A percentile compares a stretch with the other conserved stretches of the same genome.
phyloP scores from a whole-genome alignment of 1,140 invertebrate species.

The Hyles vespertilio region DNA sequence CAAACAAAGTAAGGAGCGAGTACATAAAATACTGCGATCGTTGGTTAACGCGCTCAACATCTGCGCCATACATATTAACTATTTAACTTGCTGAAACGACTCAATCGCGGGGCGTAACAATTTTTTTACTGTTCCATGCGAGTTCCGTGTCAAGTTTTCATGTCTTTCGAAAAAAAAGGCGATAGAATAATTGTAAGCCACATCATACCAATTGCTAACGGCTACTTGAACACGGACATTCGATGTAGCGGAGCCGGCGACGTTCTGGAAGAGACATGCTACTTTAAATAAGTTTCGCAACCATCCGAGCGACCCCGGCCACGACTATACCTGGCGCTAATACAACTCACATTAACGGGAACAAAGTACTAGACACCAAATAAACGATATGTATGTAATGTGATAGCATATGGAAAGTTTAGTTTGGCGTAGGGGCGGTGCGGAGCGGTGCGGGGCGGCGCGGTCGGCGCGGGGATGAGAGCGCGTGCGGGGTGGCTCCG shows the following conservation, averaged over 20 bases:
- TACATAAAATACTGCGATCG: too few relatives aligned
- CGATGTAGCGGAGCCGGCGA: too few relatives aligned
- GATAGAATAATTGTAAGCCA: too few relatives aligned
- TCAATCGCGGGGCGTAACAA: too few relatives aligned
- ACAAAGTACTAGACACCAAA: conserved; percentile 32
- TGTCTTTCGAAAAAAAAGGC: not conserved
- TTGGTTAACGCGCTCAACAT: not conserved
- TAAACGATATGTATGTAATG: conserved; percentile 37
- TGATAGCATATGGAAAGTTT: conserved; percentile 43
- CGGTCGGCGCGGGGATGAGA: conserved; percentile 13
- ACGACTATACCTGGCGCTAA: not conserved
- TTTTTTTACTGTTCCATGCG: too few relatives aligned
- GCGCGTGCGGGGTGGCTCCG: conserved; percentile 5
- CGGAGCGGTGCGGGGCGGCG: conserved; percentile 15
- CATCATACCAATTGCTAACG: too few relatives aligned
- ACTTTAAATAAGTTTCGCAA: not conserved
- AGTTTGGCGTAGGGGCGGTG: conserved; percentile 16
- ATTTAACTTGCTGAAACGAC: too few relatives aligned
- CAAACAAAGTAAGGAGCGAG: too few relatives aligned
- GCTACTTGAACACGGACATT: too few relatives aligned
- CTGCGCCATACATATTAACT: too few relatives aligned
- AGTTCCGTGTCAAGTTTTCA: too few relatives aligned
- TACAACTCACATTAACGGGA: conserved; percentile 33
- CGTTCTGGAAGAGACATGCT: too few relatives aligned
- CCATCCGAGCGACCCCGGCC: not conserved